Evolutionary conservation across 1,140 invertebrate species (phyloP), one percentile per base, ranked within the genome.

Genomic region (Lordiphosa clarofinis): DNA sequence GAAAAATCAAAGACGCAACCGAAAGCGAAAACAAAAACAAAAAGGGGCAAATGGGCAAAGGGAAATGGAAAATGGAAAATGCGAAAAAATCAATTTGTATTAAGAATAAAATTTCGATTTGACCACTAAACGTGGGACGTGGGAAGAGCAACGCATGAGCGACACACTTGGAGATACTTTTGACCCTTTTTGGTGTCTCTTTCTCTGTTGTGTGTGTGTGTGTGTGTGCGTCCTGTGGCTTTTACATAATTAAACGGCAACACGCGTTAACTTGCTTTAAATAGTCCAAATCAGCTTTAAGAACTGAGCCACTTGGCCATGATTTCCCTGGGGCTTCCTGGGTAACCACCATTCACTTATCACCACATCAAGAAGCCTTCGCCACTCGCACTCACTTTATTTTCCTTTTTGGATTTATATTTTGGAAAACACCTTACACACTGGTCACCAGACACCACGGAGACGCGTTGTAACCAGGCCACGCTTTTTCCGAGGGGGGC

Each of bases 51-150:
- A 5, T 24, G 4, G 21, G 5, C 19, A 19, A 19, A 19, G 19
- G 19, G 19, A 19, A 19, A 19, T 19, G 19, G 49, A 52, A 48
- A 36, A 52, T 47, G 57, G 43, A 28, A 28, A 7, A 9, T 12
- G n/a, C 40, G 40, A 53, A 44, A 59, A 79, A 82, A 82, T 84
- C 76, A 82, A 82, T 82, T 76, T 82, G 76, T 84, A 76, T 82
- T 73, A 76, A 61, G 67, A 64, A 76, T 82, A 64, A 82, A 82
- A 73, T 81, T 81, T 82, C 75, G 76, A 81, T 81, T 75, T 62
- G 57, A 62, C 50, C 52, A 70, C 36, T 37, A 68, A 31, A 31
- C 28, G 28, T 31, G 28, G n/a, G 24, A 31, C 28, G 28, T 31
- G 28, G n/a, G 24, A 15, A 48, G 28, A 47, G 39, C 35, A 54